phyloP scores from a whole-genome alignment of 1,140 invertebrate species.

The Portunus trituberculatus region DNA sequence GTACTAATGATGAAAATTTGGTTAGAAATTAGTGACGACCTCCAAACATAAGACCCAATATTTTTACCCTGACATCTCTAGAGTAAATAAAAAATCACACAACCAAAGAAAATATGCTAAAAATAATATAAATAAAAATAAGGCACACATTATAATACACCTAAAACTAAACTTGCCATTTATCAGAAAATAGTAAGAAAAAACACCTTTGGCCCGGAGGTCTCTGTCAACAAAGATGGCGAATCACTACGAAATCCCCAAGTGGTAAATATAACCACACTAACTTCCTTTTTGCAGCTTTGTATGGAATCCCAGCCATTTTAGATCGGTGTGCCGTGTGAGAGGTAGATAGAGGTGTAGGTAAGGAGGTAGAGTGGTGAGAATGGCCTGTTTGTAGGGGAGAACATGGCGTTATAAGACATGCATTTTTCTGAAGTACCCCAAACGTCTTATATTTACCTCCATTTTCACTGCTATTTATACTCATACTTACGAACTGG shows the following conservation, averaged over 20 bases:
- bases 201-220: not conserved
- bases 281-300: not conserved
- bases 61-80: too few species aligned
- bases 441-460: too few species aligned
- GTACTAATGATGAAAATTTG: too few species aligned
- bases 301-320: not conserved
- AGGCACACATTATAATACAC: not conserved
- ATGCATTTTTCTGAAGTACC: not conserved
- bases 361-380: not conserved
- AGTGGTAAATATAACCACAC: slow-evolving; percentile 84
- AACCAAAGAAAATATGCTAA: too few species aligned
- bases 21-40: too few species aligned
- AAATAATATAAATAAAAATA: not conserved
- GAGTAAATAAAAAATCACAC: too few species aligned
- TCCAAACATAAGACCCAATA: too few species aligned
- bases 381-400: not conserved
- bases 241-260: slow-evolving; percentile 93
- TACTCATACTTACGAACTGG: too few species aligned
- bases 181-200: not conserved
- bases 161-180: not conserved
- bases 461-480: too few species aligned
- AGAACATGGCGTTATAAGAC: not conserved
- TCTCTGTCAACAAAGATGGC: slow-evolving; percentile 84
- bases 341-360: not conserved
- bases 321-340: not conserved